Conservation (phyloP, 2,113 vertebrate species). For the Calidris pygmaea region DNA sequence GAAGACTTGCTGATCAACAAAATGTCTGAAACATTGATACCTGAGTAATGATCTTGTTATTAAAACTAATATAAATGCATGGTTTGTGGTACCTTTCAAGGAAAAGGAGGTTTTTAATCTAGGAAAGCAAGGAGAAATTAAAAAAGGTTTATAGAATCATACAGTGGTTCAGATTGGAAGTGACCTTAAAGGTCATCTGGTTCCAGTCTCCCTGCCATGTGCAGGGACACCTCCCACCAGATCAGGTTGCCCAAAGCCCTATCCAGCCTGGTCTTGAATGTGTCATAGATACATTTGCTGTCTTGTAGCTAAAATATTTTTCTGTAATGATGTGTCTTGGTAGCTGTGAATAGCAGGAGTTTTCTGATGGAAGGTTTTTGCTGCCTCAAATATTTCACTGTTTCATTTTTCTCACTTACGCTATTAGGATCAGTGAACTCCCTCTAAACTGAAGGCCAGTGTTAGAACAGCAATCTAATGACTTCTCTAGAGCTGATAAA, state of each 20-base stretch:
- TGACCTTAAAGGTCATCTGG: no score
- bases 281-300: slow-evolving; percentile 8
- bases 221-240: no score
- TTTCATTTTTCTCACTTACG: slow-evolving; percentile 16
- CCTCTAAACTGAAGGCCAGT: slow-evolving; percentile 4
- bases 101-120: neutral
- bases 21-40: neutral
- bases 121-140: neutral
- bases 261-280: neutral
- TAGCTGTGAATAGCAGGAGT: slow-evolving; percentile 46
- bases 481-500: neutral
- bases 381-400: slow-evolving; percentile 18
- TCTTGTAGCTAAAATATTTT: slow-evolving; percentile 37
- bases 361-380: slow-evolving; percentile 24
- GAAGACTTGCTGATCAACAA: slow-evolving; percentile 13
- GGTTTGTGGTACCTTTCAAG: slow-evolving; percentile 9
- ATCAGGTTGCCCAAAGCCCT: no score
- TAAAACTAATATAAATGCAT: slow-evolving; percentile 64
- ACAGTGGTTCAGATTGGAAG: no score
- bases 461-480: neutral
- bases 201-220: no score
- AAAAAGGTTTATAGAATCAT: neutral
- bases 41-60: slow-evolving; percentile 51
- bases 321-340: slow-evolving; percentile 30
- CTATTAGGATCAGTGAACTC: slow-evolving; percentile 7